Conservation (phyloP, 1,140 invertebrate genomes). For the Epicauta chinensis region DNA sequence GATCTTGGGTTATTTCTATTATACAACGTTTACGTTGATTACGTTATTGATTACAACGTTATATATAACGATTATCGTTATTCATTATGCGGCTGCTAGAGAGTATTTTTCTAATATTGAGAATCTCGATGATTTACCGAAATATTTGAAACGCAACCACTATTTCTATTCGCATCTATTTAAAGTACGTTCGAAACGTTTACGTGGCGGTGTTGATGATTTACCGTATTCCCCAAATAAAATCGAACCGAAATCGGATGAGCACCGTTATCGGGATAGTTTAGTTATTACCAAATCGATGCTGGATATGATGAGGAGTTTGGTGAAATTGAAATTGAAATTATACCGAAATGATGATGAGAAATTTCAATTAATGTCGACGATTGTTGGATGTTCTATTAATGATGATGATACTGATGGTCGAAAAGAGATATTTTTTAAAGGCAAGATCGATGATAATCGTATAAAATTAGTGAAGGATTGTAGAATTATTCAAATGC, state of each 20-base stretch:
- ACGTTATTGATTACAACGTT: slow-evolving; percentile 19
- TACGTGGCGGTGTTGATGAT: neutral
- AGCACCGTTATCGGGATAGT: slow-evolving; percentile 1
- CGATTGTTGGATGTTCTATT: neutral
- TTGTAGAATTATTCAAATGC: neutral
- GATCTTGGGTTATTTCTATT: slow-evolving; percentile 16
- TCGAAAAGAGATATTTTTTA: slow-evolving; percentile 3
- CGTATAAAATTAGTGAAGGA: neutral
- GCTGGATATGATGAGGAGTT: slow-evolving; percentile 1
- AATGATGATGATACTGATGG: neutral
- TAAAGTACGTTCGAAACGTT: neutral
- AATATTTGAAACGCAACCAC: neutral
- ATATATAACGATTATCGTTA: slow-evolving; percentile 25
- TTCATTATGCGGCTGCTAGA: slow-evolving; percentile 21
- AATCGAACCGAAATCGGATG: neutral
- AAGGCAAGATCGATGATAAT: neutral
- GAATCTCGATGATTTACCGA: neutral
- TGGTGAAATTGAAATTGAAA: neutral
- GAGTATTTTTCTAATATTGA: slow-evolving; percentile 14
- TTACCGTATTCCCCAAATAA: neutral
- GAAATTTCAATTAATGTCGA: slow-evolving; percentile 2
- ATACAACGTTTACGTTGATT: slow-evolving; percentile 18
- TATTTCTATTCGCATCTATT: neutral
- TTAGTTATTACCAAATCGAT: neutral
- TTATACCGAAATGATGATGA: neutral